These are phyloP conservation scores for Yponomeuta cagnagella DNA, from an alignment of 2,888 invertebrate species.

Conservation along the genomic window DNA sequence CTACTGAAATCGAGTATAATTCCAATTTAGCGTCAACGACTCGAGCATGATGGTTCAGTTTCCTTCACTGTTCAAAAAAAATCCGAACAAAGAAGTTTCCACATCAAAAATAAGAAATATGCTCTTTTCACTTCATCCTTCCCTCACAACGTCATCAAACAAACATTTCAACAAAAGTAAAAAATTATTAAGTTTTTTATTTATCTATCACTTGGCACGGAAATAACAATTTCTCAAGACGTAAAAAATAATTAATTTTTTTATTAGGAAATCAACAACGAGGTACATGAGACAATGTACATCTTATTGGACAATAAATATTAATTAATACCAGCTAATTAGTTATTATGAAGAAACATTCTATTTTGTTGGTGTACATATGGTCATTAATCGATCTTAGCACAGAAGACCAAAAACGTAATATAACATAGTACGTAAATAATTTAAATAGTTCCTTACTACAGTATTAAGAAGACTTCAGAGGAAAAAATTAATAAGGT, in stretches of 20 bases:
- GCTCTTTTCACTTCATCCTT: no score
- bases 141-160: no score
- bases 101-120: no score
- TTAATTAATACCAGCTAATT: conserved; percentile 8
- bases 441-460: neutral
- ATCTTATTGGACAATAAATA: conserved; percentile 7
- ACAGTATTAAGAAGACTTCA: conserved; percentile 1
- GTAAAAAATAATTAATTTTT: conserved; percentile 39
- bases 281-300: conserved; percentile 31
- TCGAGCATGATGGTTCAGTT: no score
- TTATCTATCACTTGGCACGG: no score
- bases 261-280: conserved; percentile 69
- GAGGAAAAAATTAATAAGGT: conserved; percentile 20
- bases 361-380: conserved; percentile 35
- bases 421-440: conserved; percentile 46
- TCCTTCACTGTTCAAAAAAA: no score
- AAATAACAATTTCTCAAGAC: neutral
- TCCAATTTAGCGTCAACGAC: no score
- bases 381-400: conserved; percentile 44
- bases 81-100: no score
- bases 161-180: no score
- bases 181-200: no score
- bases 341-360: neutral
- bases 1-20: no score
- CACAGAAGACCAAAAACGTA: conserved; percentile 41